A percentile compares a stretch with the other conserved stretches of the same genome.
Evolutionary conservation across 2,888 invertebrate genomes (phyloP).

Genomic region (Thymelicus acteon): DNA sequence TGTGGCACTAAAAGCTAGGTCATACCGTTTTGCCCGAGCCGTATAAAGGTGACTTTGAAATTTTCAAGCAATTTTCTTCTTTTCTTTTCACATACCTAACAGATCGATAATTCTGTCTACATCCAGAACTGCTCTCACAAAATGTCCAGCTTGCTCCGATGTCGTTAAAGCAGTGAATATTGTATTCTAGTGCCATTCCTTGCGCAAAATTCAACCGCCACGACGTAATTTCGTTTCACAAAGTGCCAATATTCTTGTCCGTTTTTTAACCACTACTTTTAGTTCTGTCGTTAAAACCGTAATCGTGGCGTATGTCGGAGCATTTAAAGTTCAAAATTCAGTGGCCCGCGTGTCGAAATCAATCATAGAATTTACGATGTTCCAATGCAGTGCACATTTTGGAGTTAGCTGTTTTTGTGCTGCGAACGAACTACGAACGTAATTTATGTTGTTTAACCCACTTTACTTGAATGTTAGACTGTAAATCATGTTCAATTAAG

Average conservation of each 20-base stretch:
- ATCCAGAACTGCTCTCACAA: not conserved
- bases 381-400: conserved; percentile 27
- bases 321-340: conserved; percentile 27
- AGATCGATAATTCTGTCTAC: not conserved
- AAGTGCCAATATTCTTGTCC: conserved; percentile 33
- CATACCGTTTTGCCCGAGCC: no score
- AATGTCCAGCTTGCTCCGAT: conserved; percentile 21
- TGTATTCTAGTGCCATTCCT: conserved; percentile 30
- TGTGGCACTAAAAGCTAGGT: no score
- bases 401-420: conserved; percentile 31
- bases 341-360: conserved; percentile 15
- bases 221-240: conserved; percentile 34
- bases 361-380: conserved; percentile 33
- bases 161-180: conserved; percentile 30
- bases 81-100: not conserved
- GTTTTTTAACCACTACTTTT: conserved; percentile 32
- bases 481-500: not conserved
- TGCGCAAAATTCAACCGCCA: conserved; percentile 33
- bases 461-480: not conserved
- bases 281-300: conserved; percentile 8
- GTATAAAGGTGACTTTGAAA: no score
- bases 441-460: conserved; percentile 10
- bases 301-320: conserved; percentile 2
- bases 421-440: conserved; percentile 13
- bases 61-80: no score